Evolutionary conservation across 2,797 vertebrate genomes (phyloP).

Genomic region (Nyctalus aviator): DNA sequence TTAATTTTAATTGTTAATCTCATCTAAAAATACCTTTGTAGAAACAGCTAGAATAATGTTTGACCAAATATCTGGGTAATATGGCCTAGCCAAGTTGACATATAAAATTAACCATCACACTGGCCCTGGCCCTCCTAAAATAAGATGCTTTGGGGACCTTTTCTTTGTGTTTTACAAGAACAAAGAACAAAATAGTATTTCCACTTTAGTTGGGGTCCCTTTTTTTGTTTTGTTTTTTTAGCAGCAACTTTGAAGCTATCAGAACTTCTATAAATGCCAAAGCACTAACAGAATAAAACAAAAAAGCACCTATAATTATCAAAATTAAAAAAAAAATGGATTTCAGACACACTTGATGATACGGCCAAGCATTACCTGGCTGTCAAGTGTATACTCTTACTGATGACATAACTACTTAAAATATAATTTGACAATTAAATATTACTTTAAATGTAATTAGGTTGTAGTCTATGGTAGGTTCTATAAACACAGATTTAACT

Average conservation of each 20-base stretch:
- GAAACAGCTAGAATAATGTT: neutral
- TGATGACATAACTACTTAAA: neutral
- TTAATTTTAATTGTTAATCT: slow-evolving; percentile 4
- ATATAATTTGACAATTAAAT: slow-evolving; percentile 4
- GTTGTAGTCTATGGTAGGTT: neutral
- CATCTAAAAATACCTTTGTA: neutral
- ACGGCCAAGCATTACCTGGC: neutral
- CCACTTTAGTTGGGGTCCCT: neutral
- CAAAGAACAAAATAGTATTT: neutral
- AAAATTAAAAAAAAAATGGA: neutral
- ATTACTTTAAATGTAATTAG: slow-evolving; percentile 15
- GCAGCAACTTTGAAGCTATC: neutral
- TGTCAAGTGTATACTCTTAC: neutral
- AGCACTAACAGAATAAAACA: neutral
- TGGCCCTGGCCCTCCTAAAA: neutral
- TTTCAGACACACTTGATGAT: neutral
- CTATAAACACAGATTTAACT: neutral
- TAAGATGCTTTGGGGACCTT: neutral
- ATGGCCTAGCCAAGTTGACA: neutral
- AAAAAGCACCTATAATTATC: neutral
- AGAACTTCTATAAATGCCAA: slow-evolving; percentile 30
- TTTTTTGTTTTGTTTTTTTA: neutral
- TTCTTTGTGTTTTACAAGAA: neutral
- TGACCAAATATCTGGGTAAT: neutral
- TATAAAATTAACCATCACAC: neutral